Evolutionary conservation across 1,140 invertebrate species (phyloP).

Genomic region (Zaprionus lachaisei): DNA sequence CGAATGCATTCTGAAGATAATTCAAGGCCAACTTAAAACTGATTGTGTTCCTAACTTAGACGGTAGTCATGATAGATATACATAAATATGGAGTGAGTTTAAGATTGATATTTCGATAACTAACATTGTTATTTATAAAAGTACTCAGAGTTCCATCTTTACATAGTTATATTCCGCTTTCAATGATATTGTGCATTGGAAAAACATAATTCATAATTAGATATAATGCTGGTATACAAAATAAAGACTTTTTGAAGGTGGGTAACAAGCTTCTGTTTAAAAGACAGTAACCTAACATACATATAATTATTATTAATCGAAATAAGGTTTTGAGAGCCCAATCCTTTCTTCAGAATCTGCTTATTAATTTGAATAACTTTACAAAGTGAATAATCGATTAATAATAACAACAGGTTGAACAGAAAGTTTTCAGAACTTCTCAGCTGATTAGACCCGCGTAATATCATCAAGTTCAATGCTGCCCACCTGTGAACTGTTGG

Average conservation of each 20-base stretch:
- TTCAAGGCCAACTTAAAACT: not conserved
- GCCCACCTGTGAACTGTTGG: constrained; percentile 31
- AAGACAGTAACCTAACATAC: not conserved
- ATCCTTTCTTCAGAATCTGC: not conserved
- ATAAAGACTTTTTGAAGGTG: not conserved
- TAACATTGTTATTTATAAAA: too few relatives aligned
- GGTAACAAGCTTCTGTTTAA: not conserved
- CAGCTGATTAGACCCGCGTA: constrained; percentile 6
- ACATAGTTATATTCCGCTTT: too few relatives aligned
- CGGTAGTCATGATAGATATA: too few relatives aligned
- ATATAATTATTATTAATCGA: not conserved
- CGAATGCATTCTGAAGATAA: not conserved
- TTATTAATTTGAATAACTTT: not conserved
- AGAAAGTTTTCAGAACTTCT: not conserved
- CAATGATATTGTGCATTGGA: too few relatives aligned
- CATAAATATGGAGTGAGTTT: too few relatives aligned
- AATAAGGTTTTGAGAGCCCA: not conserved
- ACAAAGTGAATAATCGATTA: constrained; percentile 3
- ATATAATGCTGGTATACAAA: not conserved
- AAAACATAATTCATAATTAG: too few relatives aligned
- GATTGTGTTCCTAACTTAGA: not conserved
- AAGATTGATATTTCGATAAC: too few relatives aligned
- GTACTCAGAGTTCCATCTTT: too few relatives aligned
- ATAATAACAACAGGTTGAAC: not conserved
- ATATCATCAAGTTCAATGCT: constrained; percentile 6